These are phyloP conservation scores for Alcedo quadribrachys DNA, from an alignment of 2,797 vertebrate species.

Conservation along the genomic window DNA sequence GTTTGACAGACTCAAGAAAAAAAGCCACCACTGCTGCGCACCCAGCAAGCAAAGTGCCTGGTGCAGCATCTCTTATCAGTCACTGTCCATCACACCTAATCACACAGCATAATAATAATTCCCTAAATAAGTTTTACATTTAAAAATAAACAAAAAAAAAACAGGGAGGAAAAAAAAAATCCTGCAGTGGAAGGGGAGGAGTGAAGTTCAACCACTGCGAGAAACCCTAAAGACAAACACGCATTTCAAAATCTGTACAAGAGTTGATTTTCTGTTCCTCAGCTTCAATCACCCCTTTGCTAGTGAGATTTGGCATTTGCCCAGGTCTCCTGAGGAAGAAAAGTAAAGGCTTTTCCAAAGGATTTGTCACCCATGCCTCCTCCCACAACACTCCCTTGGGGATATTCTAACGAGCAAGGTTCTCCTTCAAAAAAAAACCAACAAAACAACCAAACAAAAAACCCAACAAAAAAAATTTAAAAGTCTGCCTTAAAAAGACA, in stretches of 20 bases:
- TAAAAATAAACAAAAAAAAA: background rate
- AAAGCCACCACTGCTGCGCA: background rate
- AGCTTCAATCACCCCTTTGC: slow-evolving; percentile 24
- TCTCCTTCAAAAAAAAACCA: background rate
- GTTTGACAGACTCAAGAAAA: background rate
- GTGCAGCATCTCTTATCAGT: background rate
- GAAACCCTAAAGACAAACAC: slow-evolving; percentile 16
- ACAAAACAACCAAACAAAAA: background rate
- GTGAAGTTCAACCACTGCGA: slow-evolving; percentile 11
- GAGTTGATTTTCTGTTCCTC: slow-evolving; percentile 36
- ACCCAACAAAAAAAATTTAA: background rate
- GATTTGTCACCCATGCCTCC: slow-evolving; percentile 50
- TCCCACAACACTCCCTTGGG: background rate
- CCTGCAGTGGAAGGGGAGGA: background rate
- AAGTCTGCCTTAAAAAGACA: background rate
- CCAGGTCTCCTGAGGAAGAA: slow-evolving; percentile 35
- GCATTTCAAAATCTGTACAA: background rate
- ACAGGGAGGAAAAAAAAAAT: background rate
- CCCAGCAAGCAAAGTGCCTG: background rate
- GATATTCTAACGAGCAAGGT: slow-evolving; percentile 5
- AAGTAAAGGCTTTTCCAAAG: slow-evolving; percentile 32
- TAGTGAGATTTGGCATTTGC: slow-evolving; percentile 24
- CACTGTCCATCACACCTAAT: background rate
- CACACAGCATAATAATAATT: background rate
- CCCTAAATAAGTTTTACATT: background rate